Base-by-base conservation (phyloP, 2,888 invertebrate genomes). In the Yponomeuta cagnagella region DNA sequence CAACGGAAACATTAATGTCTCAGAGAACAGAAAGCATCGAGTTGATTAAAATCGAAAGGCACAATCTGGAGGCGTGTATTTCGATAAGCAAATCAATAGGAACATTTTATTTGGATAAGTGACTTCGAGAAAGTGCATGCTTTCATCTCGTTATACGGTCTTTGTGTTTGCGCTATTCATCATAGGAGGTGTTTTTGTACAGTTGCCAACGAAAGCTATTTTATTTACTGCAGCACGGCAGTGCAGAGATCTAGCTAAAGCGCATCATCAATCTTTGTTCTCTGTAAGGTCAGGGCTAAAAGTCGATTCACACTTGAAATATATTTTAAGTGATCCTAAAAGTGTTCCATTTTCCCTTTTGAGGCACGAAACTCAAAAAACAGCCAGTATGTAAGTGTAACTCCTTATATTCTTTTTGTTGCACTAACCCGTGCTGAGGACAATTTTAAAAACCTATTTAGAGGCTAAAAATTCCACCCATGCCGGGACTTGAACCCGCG, bases 141-240 rank as follows among this genome's bases (percentile, higher is more conserved):
- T 68, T 68, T 68, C 68, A n/a, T 68, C 68, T 68, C 68, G 68
- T 68, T 68, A 68, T 48, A 58, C n/a, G 43, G 15, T n/a, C 68
- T 68, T 68, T 68, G 68, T 68, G 48, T 43, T 23, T 23, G 23
- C 12, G 37, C 37, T 43, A 43, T 68, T 43, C 23, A 68, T 43
- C 48, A 48, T 68, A 43, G 64, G 75, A 65, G 65, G 31, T 33
- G 65, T 65, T 65, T 33, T 33, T 33, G 52, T 58, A 58, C 52
- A 58, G 52, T 15, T 15, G 5, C 52, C 52, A 15, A 58, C 15
- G 52, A 15, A 58, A 58, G 15, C 3, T 15, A 58, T 58, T 58
- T 58, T 15, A 58, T 58, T 58, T 58, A 58, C 15, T 15, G 12
- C 15, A 15, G 12, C 15, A 58, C 12, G 52, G 2, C 52, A 10